These are phyloP conservation scores for Macroglossus sobrinus DNA, from an alignment of 2,113 vertebrate species.

Conservation along the genomic window DNA sequence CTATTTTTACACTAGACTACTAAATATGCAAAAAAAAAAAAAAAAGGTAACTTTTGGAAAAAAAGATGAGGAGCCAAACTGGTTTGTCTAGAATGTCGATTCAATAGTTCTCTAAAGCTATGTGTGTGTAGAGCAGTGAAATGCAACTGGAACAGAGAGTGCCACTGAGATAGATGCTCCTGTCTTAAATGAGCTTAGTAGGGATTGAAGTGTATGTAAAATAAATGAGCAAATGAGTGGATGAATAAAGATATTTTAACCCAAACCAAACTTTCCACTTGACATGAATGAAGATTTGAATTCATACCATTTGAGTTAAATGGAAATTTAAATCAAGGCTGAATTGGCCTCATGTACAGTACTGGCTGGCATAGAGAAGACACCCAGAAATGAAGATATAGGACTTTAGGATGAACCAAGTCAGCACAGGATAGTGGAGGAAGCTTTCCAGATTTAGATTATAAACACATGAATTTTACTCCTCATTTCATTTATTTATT, in stretches of 20 bases:
- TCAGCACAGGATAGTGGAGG: background rate
- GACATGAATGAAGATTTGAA: background rate
- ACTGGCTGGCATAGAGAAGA: background rate
- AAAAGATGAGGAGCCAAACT: background rate
- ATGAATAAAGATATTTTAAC: background rate
- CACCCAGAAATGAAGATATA: background rate
- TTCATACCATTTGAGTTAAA: background rate
- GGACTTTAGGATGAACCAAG: background rate
- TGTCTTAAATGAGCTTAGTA: background rate
- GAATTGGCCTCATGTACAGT: background rate
- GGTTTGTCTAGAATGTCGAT: background rate
- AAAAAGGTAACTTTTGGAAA: background rate
- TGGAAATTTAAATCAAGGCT: background rate
- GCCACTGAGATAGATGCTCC: background rate
- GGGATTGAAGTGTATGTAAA: background rate
- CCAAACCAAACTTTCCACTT: background rate
- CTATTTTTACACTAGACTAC: background rate
- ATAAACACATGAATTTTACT: background rate
- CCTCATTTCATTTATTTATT: background rate
- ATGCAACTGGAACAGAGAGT: background rate
- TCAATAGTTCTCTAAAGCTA: background rate
- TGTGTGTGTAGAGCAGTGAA: background rate
- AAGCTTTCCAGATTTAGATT: background rate
- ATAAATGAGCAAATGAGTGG: background rate
- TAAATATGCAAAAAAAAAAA: background rate